phyloP scores from a whole-genome alignment of 2,888 invertebrate species.

The Hyppa rectilinea region DNA sequence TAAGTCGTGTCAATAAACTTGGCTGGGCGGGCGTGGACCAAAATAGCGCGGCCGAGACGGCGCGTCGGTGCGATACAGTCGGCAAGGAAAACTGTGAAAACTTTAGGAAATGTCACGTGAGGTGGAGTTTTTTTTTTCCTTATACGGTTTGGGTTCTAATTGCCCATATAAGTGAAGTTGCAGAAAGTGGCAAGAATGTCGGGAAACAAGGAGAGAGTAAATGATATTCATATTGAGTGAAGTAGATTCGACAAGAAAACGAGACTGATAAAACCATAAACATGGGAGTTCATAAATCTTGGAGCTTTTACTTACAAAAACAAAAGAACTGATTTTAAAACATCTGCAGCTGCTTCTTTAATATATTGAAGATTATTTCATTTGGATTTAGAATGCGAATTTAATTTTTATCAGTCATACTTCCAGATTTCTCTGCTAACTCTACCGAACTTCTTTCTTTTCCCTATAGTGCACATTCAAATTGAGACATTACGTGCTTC shows the following conservation, averaged over 20 bases:
- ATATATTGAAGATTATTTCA: no score
- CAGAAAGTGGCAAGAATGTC: neutral
- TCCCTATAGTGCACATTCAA: conserved; percentile 80
- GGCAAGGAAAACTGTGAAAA: conserved; percentile 68
- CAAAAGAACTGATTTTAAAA: neutral
- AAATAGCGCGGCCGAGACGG: conserved; percentile 86
- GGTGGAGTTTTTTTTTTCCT: conserved; percentile 16
- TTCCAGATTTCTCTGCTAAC: conserved; percentile 70
- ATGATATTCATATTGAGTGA: neutral
- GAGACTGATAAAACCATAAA: neutral
- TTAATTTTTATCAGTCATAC: neutral
- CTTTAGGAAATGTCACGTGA: conserved; percentile 55
- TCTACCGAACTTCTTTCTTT: conserved; percentile 81
- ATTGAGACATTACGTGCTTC: conserved; percentile 87
- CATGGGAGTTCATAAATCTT: neutral
- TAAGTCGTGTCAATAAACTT: conserved; percentile 88
- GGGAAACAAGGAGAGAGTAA: neutral
- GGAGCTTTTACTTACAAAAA: neutral
- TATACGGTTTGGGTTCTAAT: conserved; percentile 20
- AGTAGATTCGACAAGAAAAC: neutral
- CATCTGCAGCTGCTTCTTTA: neutral
- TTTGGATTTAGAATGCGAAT: no score
- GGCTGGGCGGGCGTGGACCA: conserved; percentile 86
- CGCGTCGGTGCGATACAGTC: conserved; percentile 78
- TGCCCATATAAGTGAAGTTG: neutral